Evolutionary conservation across 2,888 invertebrate species (phyloP), one percentile per base, ranked within the genome.

Genomic region (Pyrgus malvae): DNA sequence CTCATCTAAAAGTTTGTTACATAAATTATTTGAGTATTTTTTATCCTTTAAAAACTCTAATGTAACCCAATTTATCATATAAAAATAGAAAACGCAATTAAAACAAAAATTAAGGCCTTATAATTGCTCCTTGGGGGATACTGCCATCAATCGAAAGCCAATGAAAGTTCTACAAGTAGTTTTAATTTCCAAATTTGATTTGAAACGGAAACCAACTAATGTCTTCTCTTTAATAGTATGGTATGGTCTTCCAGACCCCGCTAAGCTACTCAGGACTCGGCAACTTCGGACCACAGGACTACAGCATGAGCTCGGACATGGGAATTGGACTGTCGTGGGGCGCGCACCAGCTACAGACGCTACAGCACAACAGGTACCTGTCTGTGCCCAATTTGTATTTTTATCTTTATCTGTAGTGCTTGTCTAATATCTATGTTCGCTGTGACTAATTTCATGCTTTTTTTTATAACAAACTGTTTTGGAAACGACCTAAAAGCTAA

Each of bases 281-380:
- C 64, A 91, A 92, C 65, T 95, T 95, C 76, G 94, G 93, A 77
- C 93, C 95, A 66, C 95, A 95, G 83, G 95, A 95, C 88, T 95
- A 95, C 89, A 94, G 94, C 83, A 94, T 95, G 90, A 92, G 91
- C 72, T 92, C 93, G 63, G 94, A 95, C 72, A 94, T 95, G 92
- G 93, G 94, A 67, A 90, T 95, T 62, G 92, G 92, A 66, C 87
- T 93, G 48, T 91, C 93, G 66, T 93, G 94, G 91, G 93, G 93
- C 83, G 91, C 93, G 55, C 95, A 94, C 79, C 94, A 93, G 69
- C 91, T 94, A 73, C 92, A 94, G 74, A 91, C 93, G 48, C 85
- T 93, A 65, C 92, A 94, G 76, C 94, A 94, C 89, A 91, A 93
- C 86, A 93, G 94, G 93, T 93, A 90, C 89, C 88, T 88, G 88